Evolutionary conservation across 2,113 vertebrate species (phyloP).

Genomic region (Cynopterus brachyotis): DNA sequence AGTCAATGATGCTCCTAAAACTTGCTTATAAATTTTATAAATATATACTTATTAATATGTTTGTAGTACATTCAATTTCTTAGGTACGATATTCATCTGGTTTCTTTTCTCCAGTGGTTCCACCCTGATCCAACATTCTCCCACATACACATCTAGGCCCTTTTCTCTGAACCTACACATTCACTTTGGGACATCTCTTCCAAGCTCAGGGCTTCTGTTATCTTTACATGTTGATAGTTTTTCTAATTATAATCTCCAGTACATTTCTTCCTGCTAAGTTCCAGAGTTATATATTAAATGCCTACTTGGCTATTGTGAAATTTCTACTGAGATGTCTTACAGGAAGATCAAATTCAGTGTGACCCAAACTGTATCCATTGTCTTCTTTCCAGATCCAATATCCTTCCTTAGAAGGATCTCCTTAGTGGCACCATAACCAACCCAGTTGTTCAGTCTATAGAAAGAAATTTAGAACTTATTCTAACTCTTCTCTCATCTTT

Average conservation of each 20-base stretch:
- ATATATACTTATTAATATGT: background rate
- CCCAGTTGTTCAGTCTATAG: rapidly evolving
- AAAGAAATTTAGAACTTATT: background rate
- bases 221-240: background rate
- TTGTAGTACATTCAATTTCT: background rate
- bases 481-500: background rate
- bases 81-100: background rate
- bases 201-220: background rate
- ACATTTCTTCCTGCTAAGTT: background rate
- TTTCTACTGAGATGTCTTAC: background rate
- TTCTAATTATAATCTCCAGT: background rate
- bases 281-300: background rate
- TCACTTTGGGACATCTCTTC: background rate
- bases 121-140: background rate
- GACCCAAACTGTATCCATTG: background rate
- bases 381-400: background rate
- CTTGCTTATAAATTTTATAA: background rate
- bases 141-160: background rate
- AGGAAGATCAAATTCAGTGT: background rate
- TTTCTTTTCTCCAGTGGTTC: background rate
- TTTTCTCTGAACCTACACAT: background rate
- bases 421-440: background rate
- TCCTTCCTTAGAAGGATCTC: background rate
- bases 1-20: background rate
- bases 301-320: background rate